Conservation (phyloP, 2,888 invertebrate species). For the Troglohyphantes excavatus region DNA sequence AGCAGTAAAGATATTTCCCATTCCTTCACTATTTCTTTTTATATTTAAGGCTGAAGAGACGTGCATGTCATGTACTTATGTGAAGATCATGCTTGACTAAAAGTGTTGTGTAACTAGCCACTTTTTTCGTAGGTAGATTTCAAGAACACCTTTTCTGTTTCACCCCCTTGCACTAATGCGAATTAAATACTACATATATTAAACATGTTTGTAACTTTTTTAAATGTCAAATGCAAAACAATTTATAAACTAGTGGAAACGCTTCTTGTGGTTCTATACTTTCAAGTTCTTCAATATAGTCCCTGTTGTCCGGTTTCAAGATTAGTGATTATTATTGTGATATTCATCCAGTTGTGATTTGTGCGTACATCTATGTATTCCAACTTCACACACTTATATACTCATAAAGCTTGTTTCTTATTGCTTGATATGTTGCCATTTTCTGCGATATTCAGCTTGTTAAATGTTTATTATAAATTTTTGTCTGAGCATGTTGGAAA, state of each 20-base stretch:
- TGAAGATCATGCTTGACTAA: constrained; percentile 70
- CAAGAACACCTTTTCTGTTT: constrained; percentile 60
- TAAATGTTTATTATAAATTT: constrained; percentile 73
- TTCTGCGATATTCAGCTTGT: constrained; percentile 69
- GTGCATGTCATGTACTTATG: constrained; percentile 74
- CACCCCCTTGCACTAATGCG: constrained; percentile 55
- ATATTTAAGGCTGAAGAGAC: constrained; percentile 74
- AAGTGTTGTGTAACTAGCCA: constrained; percentile 78
- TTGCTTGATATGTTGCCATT: constrained; percentile 60
- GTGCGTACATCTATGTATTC: constrained; percentile 60
- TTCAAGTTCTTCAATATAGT: constrained; percentile 53
- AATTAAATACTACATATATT: constrained; percentile 31
- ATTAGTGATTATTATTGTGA: constrained; percentile 78
- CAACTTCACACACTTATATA: constrained; percentile 61
- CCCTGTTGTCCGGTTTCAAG: constrained; percentile 68
- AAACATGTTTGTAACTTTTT: constrained; percentile 56
- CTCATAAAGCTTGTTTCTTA: constrained; percentile 73
- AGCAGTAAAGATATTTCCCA: constrained; percentile 72
- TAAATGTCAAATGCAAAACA: constrained; percentile 64
- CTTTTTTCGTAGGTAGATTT: constrained; percentile 73
- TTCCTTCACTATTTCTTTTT: constrained; percentile 75
- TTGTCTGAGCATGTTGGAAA: constrained; percentile 76
- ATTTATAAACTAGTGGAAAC: constrained; percentile 74
- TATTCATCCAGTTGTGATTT: constrained; percentile 75
- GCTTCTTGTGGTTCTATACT: constrained; percentile 67